A percentile compares a stretch with the other conserved stretches of the same genome.
phyloP scores from a whole-genome alignment of 2,888 invertebrate genomes.

The Crematogaster levior region DNA sequence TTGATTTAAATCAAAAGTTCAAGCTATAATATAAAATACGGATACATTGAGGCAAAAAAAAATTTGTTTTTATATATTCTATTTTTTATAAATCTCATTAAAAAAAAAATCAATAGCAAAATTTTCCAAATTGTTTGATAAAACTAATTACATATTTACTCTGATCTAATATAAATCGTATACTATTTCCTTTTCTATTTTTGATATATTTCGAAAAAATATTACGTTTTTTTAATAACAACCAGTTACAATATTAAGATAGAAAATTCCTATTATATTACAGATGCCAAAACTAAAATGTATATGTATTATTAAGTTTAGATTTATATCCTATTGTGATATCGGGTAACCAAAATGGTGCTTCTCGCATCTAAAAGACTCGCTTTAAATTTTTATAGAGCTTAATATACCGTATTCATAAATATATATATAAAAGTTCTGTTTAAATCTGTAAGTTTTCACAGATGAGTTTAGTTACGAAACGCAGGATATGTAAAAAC shows the following conservation, averaged over 20 bases:
- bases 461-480: slow-evolving; percentile 15
- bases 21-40: neutral
- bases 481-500: neutral
- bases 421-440: neutral
- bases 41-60: neutral
- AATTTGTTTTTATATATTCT: slow-evolving; percentile 11
- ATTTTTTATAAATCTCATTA: slow-evolving; percentile 17
- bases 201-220: neutral
- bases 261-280: neutral
- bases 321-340: slow-evolving; percentile 22
- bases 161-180: neutral
- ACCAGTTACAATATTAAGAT: neutral
- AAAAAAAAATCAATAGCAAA: neutral
- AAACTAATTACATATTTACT: neutral
- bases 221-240: neutral
- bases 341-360: neutral
- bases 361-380: neutral
- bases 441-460: slow-evolving; percentile 23
- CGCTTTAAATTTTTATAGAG: slow-evolving; percentile 3
- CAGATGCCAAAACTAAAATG: neutral
- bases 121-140: neutral
- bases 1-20: neutral
- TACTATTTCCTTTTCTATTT: neutral
- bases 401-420: neutral
- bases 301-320: slow-evolving; percentile 8